These are phyloP conservation scores for Mellivora capensis DNA, from an alignment of 2,113 vertebrate species.

Conservation along the genomic window DNA sequence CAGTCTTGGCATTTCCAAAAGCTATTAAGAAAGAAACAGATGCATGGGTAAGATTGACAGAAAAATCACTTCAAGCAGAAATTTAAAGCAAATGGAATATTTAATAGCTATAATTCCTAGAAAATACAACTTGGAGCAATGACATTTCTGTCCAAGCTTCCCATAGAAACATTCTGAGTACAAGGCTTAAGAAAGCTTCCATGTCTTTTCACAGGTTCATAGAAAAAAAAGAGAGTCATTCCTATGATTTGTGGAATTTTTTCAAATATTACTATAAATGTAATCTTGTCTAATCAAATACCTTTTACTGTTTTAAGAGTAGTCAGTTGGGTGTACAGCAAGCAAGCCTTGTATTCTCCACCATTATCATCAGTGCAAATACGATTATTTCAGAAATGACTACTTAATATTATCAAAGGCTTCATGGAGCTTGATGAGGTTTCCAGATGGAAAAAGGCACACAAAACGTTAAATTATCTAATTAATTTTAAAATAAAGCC, in stretches of 20 bases:
- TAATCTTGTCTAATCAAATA: neutral
- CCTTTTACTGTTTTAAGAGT: neutral
- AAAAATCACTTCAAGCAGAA: slow-evolving; percentile 1
- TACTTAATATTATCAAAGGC: neutral
- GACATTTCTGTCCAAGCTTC: neutral
- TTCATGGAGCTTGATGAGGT: neutral
- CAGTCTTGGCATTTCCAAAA: slow-evolving; percentile 99
- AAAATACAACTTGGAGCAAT: neutral
- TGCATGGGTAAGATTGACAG: slow-evolving; percentile 11
- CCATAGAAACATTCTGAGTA: neutral
- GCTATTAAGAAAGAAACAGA: slow-evolving; percentile 83
- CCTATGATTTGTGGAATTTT: neutral
- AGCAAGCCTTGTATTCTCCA: neutral
- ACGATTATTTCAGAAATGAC: neutral
- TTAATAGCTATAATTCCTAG: neutral
- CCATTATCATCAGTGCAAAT: neutral
- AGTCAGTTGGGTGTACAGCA: neutral
- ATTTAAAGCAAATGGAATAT: neutral
- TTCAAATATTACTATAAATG: neutral
- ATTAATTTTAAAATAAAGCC: slow-evolving; percentile 17
- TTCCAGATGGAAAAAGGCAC: neutral
- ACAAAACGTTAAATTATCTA: neutral
- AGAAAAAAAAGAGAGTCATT: slow-evolving; percentile 1
- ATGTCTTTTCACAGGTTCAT: neutral
- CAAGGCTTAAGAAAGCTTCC: neutral